phyloP scores from a whole-genome alignment of 1,140 invertebrate species.

The Lepidurus packardi region DNA sequence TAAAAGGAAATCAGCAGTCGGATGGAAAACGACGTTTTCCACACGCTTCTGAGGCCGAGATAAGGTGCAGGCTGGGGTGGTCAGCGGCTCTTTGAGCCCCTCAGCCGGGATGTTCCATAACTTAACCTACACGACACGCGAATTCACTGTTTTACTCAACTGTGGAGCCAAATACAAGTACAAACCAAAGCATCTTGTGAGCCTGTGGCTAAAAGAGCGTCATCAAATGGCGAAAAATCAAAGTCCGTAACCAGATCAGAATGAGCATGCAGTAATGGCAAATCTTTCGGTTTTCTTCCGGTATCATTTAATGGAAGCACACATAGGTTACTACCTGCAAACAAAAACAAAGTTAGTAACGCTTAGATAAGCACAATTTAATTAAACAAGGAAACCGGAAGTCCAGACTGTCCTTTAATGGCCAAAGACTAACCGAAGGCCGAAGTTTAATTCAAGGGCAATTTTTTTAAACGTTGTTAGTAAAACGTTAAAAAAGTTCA shows the following conservation, averaged over 20 bases:
- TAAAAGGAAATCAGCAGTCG: slow-evolving; percentile 73
- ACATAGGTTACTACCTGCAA: slow-evolving; percentile 71
- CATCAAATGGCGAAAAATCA: slow-evolving; percentile 90
- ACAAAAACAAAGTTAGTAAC: slow-evolving; percentile 20
- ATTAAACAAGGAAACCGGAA: background rate
- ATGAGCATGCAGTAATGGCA: slow-evolving; percentile 75
- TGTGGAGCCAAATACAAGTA: slow-evolving; percentile 27
- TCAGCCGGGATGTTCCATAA: slow-evolving; percentile 76
- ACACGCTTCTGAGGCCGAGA: slow-evolving; percentile 73
- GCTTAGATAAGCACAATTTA: background rate
- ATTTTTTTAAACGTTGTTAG: too few species aligned
- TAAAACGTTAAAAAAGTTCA: too few species aligned
- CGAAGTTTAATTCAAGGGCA: background rate
- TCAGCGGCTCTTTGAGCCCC: slow-evolving; percentile 69
- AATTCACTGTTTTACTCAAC: background rate
- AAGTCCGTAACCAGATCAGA: slow-evolving; percentile 89
- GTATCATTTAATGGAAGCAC: slow-evolving; percentile 77
- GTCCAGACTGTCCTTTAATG: background rate
- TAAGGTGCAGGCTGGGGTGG: slow-evolving; percentile 70
- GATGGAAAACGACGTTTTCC: slow-evolving; percentile 80
- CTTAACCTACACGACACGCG: slow-evolving; percentile 57
- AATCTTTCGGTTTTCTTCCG: slow-evolving; percentile 75
- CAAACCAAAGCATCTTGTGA: slow-evolving; percentile 81
- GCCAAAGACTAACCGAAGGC: background rate
- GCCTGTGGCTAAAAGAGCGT: slow-evolving; percentile 79